Conservation (phyloP, 2,797 vertebrate species). For the Liparis tanakae region DNA sequence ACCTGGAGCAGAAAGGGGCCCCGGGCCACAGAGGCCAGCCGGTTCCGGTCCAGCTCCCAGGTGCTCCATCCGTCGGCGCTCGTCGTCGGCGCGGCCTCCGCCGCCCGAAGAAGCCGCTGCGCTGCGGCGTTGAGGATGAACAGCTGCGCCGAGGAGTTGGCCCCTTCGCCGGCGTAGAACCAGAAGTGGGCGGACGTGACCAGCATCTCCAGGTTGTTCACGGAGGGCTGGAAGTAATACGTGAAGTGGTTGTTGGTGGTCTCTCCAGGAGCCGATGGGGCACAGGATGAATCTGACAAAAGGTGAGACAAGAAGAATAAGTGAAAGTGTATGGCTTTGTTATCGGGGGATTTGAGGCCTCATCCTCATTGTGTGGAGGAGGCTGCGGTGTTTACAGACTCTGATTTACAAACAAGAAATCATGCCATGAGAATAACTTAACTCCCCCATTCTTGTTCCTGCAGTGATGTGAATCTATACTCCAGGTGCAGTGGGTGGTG, state of each 20-base stretch:
- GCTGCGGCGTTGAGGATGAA: conserved; percentile 63
- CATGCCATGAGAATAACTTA: background rate
- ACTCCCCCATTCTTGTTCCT: no score
- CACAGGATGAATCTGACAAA: conserved; percentile 79
- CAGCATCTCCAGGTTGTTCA: conserved; percentile 69
- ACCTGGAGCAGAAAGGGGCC: conserved; percentile 86
- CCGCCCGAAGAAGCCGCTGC: conserved; percentile 68
- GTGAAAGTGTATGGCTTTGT: background rate
- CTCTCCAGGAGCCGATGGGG: conserved; percentile 54
- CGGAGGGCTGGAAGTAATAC: conserved; percentile 88
- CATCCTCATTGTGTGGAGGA: background rate
- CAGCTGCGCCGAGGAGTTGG: conserved; percentile 59
- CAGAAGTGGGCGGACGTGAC: conserved; percentile 90
- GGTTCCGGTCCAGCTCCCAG: conserved; percentile 74
- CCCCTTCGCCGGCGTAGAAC: conserved; percentile 84
- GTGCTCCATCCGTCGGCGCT: conserved; percentile 84
- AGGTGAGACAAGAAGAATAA: background rate
- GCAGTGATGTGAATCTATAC: no score
- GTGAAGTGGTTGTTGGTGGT: conserved; percentile 76
- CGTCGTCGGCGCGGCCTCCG: conserved; percentile 48
- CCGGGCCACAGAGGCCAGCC: conserved; percentile 71
- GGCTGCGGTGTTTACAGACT: background rate
- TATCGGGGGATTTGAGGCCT: background rate
- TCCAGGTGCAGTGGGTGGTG: no score
- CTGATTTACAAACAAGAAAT: background rate